Conservation (phyloP, 2,113 vertebrate genomes). For the Leptocoma aspasia region DNA sequence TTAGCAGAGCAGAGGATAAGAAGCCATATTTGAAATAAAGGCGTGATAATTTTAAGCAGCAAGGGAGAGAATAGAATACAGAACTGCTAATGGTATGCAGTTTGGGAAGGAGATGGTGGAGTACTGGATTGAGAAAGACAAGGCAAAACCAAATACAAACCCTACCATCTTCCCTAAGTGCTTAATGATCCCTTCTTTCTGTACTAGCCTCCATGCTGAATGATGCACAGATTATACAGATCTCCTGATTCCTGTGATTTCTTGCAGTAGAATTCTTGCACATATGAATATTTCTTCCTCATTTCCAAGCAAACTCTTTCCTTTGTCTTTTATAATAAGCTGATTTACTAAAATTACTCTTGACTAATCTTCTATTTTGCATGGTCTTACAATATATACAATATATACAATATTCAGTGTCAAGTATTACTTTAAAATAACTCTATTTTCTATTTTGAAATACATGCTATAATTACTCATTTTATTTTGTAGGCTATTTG, state of each 20-base stretch:
- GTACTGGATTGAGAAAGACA: slow-evolving; percentile 19
- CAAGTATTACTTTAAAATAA: slow-evolving; percentile 42
- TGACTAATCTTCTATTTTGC: slow-evolving; percentile 18
- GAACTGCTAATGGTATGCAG: slow-evolving; percentile 69
- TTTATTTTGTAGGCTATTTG: slow-evolving; percentile 30
- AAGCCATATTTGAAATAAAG: slow-evolving; percentile 72
- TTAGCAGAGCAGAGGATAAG: slow-evolving; percentile 68
- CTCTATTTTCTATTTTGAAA: neutral
- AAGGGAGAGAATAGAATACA: slow-evolving; percentile 67
- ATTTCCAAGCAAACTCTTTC: slow-evolving; percentile 38
- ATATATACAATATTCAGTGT: neutral
- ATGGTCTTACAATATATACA: slow-evolving; percentile 10
- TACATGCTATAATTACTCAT: slow-evolving; percentile 7
- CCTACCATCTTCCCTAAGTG: slow-evolving; percentile 11
- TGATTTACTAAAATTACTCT: neutral
- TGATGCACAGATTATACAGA: neutral
- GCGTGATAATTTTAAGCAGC: slow-evolving; percentile 75
- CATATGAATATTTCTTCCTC: neutral
- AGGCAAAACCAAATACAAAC: slow-evolving; percentile 50
- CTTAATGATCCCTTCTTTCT: slow-evolving; percentile 37
- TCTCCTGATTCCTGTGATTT: neutral
- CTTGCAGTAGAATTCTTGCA: neutral
- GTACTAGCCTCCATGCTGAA: slow-evolving; percentile 1
- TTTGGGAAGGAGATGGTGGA: slow-evolving; percentile 58
- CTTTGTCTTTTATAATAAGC: slow-evolving; percentile 52